A percentile compares a stretch with the other conserved stretches of the same genome.
phyloP scores from a whole-genome alignment of 1,140 invertebrate genomes.

The Ips typographus region DNA sequence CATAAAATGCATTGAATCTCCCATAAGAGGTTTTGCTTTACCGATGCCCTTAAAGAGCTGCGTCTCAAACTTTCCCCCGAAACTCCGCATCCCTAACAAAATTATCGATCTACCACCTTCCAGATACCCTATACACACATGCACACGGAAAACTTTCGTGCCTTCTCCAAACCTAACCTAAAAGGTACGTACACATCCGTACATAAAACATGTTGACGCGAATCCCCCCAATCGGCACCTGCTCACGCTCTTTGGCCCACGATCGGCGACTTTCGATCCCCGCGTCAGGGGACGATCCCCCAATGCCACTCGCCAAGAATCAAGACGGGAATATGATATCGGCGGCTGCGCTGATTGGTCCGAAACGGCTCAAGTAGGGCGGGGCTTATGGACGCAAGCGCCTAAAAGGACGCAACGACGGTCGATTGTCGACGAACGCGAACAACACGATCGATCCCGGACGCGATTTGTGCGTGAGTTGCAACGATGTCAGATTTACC shows the following conservation, averaged over 20 bases:
- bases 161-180: neutral
- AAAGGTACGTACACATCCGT: neutral
- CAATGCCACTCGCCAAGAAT: constrained; percentile 28
- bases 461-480: neutral
- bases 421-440: constrained; percentile 17
- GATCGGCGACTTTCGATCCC: constrained; percentile 20
- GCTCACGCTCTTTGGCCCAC: constrained; percentile 10
- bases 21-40: too few relatives aligned
- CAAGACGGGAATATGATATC: constrained; percentile 12
- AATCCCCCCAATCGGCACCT: constrained; percentile 27
- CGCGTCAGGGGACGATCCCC: constrained; percentile 14
- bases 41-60: too few relatives aligned
- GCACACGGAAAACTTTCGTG: constrained; percentile 19
- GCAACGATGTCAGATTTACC: too few relatives aligned
- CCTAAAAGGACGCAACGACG: constrained; percentile 9
- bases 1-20: too few relatives aligned
- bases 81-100: neutral
- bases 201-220: constrained; percentile 26
- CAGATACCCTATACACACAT: constrained; percentile 5
- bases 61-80: too few relatives aligned
- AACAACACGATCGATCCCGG: constrained; percentile 15
- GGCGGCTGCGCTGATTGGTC: constrained; percentile 28
- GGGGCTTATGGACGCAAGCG: constrained; percentile 26
- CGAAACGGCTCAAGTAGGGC: constrained; percentile 17
- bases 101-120: constrained; percentile 23